phyloP scores from a whole-genome alignment of 2,888 invertebrate genomes.

The Nysson spinosus region DNA sequence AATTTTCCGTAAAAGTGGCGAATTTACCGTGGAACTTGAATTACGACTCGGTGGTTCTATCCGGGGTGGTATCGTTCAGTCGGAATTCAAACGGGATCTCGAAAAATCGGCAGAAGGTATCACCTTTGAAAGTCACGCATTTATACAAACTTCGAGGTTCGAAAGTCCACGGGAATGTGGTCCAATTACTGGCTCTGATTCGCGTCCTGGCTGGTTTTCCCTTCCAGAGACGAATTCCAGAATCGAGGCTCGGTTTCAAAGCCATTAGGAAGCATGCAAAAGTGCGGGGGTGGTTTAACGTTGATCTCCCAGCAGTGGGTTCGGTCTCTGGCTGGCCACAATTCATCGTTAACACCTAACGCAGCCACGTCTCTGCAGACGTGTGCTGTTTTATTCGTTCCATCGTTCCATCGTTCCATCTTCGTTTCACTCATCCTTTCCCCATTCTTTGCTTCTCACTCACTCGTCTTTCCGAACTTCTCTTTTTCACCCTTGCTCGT shows the following conservation, averaged over 20 bases:
- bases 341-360: slow-evolving; percentile 57
- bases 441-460: background rate
- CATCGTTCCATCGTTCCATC: slow-evolving; percentile 11
- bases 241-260: slow-evolving; percentile 25
- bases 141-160: background rate
- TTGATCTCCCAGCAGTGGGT: slow-evolving; percentile 40
- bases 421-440: background rate
- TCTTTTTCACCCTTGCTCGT: background rate
- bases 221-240: background rate
- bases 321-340: slow-evolving; percentile 44
- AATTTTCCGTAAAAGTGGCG: no score
- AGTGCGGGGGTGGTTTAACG: slow-evolving; percentile 32
- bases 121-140: slow-evolving; percentile 15
- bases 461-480: background rate
- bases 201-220: background rate
- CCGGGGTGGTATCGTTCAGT: slow-evolving; percentile 27
- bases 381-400: slow-evolving; percentile 17
- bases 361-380: slow-evolving; percentile 24
- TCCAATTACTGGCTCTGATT: slow-evolving; percentile 3
- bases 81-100: slow-evolving; percentile 35
- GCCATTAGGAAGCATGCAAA: slow-evolving; percentile 41
- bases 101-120: slow-evolving; percentile 28
- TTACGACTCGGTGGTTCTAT: no score
- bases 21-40: no score
- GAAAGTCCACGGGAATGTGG: slow-evolving; percentile 26